Evolutionary conservation across 35 echinoderm and acorn worm species (phyloP), one percentile per base, ranked within the genome.

Genomic region (Strongylocentrotus purpuratus): DNA sequence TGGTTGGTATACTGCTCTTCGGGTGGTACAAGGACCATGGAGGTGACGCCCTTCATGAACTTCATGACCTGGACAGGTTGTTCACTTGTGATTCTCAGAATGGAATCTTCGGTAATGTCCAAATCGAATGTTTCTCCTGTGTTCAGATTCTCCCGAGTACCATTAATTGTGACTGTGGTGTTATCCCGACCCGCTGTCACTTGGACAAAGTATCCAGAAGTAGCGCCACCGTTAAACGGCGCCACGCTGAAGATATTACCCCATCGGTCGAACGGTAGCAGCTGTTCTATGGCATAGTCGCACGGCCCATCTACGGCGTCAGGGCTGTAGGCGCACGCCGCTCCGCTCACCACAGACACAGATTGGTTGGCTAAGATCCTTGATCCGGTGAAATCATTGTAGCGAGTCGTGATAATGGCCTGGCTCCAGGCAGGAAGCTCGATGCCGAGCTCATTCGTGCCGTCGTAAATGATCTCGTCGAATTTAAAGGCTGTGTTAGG

Each of bases 201-300:
- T 31, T 89, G 87, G 32, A 89, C 32, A 33, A 18, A 89, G 45
- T 89, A 89, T 5, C 32, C 87, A 41, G 11, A 33, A 41, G 45
- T 14, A 33, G 33, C 7, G n/a, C 18, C 33, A 35, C 87, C 87
- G 20, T 89, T 17, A 46, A 89, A 89, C 32, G 87, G 87, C 33
- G 87, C 10, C 87, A 89, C 33, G 15, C 32, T 46, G 20, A 89
- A 89, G 32, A 25, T 31, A 33, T 31, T 89, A 17, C 87, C 87
- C 87, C 87, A 89, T 25, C 87, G 87, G 33, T 89, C 87, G 45
- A 18, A 89, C 9, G 87, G 87, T 33, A 46, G 14, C 87, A 89
- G 45, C 87, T 89, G 87, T 25, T 89, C 87, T 32, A 89, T 89
- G 87, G 45, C 33, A 9, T 89, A 89, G 87, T 89, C 87, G 10